Conservation (phyloP, 1,140 invertebrate genomes). For the Lepidurus packardi region DNA sequence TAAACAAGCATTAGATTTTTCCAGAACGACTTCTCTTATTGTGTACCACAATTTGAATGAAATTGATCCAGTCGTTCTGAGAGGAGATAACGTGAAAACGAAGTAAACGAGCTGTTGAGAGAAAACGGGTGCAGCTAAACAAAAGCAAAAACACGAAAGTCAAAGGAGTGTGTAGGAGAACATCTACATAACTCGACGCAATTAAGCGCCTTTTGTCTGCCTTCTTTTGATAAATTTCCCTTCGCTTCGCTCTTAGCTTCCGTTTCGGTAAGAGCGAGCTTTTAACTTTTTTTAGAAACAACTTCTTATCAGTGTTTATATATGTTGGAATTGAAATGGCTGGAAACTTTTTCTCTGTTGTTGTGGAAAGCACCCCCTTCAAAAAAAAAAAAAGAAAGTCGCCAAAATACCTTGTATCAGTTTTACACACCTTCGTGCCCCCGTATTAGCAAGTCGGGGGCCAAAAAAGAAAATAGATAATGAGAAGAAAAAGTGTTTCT, state of each 20-base stretch:
- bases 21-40: no score
- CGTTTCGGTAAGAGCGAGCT: not conserved
- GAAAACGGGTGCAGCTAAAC: not conserved
- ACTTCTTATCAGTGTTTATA: not conserved
- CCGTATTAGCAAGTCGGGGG: not conserved
- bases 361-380: not conserved
- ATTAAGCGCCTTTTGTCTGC: slow-evolving; percentile 17
- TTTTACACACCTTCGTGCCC: no score
- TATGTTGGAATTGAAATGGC: not conserved
- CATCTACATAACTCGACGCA: slow-evolving; percentile 8
- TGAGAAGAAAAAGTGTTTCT: not conserved
- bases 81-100: no score
- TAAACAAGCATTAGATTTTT: no score
- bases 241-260: not conserved
- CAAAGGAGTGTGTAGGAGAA: not conserved
- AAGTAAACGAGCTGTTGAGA: not conserved
- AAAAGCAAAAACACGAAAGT: not conserved
- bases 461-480: not conserved
- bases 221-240: not conserved
- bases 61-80: no score
- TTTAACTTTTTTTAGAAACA: not conserved
- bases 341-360: not conserved
- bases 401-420: no score
- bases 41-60: no score
- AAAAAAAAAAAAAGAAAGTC: no score